Evolutionary conservation across 1,140 invertebrate species (phyloP).

Genomic region (Calliopsis andreniformis): DNA sequence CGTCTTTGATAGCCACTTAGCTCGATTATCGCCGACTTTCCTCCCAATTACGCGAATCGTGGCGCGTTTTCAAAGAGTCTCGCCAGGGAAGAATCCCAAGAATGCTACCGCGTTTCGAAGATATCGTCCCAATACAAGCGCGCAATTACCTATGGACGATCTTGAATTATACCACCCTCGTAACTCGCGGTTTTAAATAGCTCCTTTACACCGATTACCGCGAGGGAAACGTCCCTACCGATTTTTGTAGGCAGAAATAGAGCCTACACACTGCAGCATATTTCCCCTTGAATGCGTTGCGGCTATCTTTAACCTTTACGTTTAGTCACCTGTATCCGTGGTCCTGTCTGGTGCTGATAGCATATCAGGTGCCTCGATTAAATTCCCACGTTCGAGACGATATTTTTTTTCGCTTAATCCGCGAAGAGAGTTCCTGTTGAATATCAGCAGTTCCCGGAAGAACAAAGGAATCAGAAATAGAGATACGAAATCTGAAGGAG

Average conservation of each 20-base stretch:
- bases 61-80: slow-evolving; percentile 1
- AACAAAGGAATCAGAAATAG: too few species aligned
- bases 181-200: slow-evolving; percentile 21
- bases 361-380: slow-evolving; percentile 17
- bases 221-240: too few species aligned
- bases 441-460: too few species aligned
- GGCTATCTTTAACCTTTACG: slow-evolving; percentile 15
- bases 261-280: too few species aligned
- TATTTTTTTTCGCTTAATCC: too few species aligned
- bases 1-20: slow-evolving; percentile 4
- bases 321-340: slow-evolving; percentile 27
- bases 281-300: not conserved
- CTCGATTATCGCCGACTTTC: slow-evolving; percentile 19
- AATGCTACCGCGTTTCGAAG: not conserved
- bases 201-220: slow-evolving; percentile 3
- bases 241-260: too few species aligned
- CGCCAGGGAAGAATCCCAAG: not conserved
- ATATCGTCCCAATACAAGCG: not conserved
- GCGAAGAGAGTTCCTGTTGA: too few species aligned
- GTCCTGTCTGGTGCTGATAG: slow-evolving; percentile 11
- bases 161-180: slow-evolving; percentile 18
- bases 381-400: not conserved
- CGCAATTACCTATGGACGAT: slow-evolving; percentile 5
- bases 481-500: too few species aligned
- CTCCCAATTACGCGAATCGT: slow-evolving; percentile 19